Evolutionary conservation across 2,113 vertebrate genomes (phyloP), one percentile per base, ranked within the genome.

Genomic region (Andinoacara biseriatus): DNA sequence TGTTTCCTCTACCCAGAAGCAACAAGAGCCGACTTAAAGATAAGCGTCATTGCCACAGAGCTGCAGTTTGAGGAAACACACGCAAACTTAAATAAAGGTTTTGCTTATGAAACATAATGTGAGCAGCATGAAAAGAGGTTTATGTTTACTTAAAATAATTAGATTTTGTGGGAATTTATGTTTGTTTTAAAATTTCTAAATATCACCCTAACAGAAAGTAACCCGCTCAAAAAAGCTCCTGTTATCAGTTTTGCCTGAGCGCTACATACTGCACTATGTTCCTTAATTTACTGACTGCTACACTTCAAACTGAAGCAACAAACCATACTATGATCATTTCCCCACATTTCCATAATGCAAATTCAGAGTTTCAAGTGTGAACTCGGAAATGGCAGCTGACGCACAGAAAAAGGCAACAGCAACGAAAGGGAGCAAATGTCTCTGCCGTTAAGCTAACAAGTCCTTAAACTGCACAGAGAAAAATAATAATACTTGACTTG

Each of bases 1-100:
- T 29, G 59, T 80, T 89, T 90, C 89, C 87, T 86, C 24, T 20
- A 7, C 35, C 1, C 58, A 72, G 24, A 49, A 54, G 60, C 11
- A 5, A 43, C 43, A 38, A 11, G 15, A 65, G 3, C 31, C 15
- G 5, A 31, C 43, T 69, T 3, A 0, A 69, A 46, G 10, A 72
- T 33, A 33, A 33, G 3, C 54, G 26, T 54, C 11, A 14, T 75
- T 0, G 7, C 1, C 7, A 20, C 35, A 49, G 58, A 60, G 57
- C 59, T n/a, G 9, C 60, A 20, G 31, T 63, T 35, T 26, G 49
- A 61, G 14, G 46, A 72, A 59, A 11, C 0, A 29, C 33, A 26
- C 1, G 22, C 4, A 75, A 15, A 31, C 13, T 56, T 22, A 52
- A 52, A 72, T 72, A 31, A 52, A 72, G 46, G 20, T 54, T 5